Percentiles rank a stretch among this genome's conserved stretches.
These are phyloP conservation scores for Prunella himalayana DNA, from an alignment of 2,113 vertebrate genomes.

Conservation along the genomic window DNA sequence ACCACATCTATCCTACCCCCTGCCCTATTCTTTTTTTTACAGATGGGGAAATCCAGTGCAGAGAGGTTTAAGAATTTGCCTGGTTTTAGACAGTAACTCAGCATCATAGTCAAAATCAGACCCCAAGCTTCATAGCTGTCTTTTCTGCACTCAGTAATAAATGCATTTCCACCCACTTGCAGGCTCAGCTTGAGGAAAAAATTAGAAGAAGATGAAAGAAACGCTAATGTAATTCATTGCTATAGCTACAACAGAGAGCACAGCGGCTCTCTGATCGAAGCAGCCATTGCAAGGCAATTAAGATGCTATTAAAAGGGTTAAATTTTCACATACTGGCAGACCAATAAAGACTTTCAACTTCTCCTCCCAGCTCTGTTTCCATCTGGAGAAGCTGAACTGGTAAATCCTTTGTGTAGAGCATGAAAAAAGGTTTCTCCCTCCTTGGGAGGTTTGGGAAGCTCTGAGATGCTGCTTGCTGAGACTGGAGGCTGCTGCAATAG, in stretches of 20 bases:
- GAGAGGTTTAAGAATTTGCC: background rate
- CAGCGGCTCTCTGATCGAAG: background rate
- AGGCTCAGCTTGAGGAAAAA: slow-evolving; percentile 28
- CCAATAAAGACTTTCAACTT: background rate
- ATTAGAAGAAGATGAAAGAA: slow-evolving; percentile 8
- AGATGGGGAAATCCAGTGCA: background rate
- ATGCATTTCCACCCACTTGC: slow-evolving; percentile 21
- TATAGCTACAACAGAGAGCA: background rate
- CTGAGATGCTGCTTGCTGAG: background rate
- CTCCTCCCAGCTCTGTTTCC: background rate
- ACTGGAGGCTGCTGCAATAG: background rate
- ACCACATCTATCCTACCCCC: background rate
- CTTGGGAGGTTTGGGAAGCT: background rate
- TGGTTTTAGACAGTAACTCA: background rate
- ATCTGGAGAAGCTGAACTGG: background rate
- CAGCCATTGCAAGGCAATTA: background rate
- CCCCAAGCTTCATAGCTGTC: background rate
- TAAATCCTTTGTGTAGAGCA: background rate
- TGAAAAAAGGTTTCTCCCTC: background rate
- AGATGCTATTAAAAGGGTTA: background rate
- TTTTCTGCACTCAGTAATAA: background rate
- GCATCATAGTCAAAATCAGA: background rate
- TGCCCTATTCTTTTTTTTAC: background rate
- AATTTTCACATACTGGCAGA: background rate
- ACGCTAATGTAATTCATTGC: background rate